These are phyloP conservation scores for Hippocampus abdominalis DNA, from an alignment of 2,113 vertebrate species.

Conservation along the genomic window DNA sequence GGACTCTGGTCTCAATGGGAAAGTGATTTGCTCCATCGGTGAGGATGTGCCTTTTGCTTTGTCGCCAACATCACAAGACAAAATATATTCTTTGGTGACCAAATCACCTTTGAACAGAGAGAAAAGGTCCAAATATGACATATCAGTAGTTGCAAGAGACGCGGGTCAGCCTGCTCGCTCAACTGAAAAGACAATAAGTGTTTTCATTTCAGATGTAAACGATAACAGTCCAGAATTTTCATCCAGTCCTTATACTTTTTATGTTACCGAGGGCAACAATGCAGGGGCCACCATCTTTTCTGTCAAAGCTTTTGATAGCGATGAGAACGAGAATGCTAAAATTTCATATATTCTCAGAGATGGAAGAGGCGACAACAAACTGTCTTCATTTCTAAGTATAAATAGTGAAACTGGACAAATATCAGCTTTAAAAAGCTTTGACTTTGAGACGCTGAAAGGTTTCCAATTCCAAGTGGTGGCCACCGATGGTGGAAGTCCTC, in stretches of 20 bases:
- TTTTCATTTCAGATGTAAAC: conserved; percentile 47
- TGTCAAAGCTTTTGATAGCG: conserved; percentile 48
- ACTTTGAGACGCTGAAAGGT: conserved; percentile 24
- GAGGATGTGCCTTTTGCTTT: conserved; percentile 37
- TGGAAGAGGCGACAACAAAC: rapidly evolving
- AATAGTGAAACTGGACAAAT: conserved; percentile 49
- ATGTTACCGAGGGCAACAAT: conserved; percentile 21
- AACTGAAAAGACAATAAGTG: conserved; percentile 30
- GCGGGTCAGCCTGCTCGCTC: conserved; percentile 32
- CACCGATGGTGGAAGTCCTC: conserved; percentile 52
- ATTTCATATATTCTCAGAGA: conserved; percentile 50
- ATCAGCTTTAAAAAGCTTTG: conserved; percentile 47
- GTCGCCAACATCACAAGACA: conserved; percentile 31
- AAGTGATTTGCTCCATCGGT: conserved; percentile 43
- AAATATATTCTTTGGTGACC: conserved; percentile 41
- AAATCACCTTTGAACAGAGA: conserved; percentile 53
- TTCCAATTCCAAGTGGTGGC: conserved; percentile 54
- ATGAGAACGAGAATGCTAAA: conserved; percentile 41
- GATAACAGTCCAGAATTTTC: conserved; percentile 60
- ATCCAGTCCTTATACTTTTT: conserved; percentile 42
- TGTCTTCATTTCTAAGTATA: conserved; percentile 42
- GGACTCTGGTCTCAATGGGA: conserved; percentile 40
- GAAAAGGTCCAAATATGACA: conserved; percentile 26
- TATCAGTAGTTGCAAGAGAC: conserved; percentile 44
- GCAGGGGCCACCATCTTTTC: conserved; percentile 42